phyloP scores from a whole-genome alignment of 2,797 vertebrate species.

The Danio jaintianensis region DNA sequence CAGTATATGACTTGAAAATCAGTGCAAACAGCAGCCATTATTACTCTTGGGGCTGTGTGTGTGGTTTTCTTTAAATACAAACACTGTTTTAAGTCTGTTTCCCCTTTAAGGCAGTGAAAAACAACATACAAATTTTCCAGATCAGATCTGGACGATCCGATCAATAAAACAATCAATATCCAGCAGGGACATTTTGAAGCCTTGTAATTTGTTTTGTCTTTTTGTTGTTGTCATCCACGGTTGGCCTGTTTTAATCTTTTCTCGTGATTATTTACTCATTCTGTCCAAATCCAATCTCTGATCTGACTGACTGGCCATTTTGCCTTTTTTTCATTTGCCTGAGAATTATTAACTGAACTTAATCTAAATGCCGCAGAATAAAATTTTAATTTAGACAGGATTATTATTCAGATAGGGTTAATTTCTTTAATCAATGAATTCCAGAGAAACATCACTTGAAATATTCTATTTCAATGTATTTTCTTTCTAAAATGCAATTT shows the following conservation, averaged over 20 bases:
- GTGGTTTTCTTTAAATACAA: not conserved
- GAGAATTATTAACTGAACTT: slow-evolving; percentile 65
- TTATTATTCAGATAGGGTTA: not conserved
- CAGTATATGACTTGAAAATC: no score
- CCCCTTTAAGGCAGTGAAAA: not conserved
- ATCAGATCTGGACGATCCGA: slow-evolving; percentile 11
- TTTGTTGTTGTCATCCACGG: slow-evolving; percentile 18
- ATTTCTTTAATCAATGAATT: slow-evolving; percentile 26
- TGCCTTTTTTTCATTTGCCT: slow-evolving; percentile 46
- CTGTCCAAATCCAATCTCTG: slow-evolving; percentile 17
- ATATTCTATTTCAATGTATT: not conserved
- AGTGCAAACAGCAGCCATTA: no score
- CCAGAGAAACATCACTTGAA: not conserved
- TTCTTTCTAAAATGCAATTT: not conserved
- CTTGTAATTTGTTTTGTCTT: slow-evolving; percentile 47
- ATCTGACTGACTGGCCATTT: slow-evolving; percentile 36
- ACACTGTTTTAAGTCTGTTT: not conserved
- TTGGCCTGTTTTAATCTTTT: slow-evolving; percentile 41
- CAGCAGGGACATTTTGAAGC: slow-evolving; percentile 7
- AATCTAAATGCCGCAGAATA: slow-evolving; percentile 4
- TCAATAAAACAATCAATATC: slow-evolving; percentile 20
- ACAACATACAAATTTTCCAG: slow-evolving; percentile 13
- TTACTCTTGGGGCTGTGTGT: no score
- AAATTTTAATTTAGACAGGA: slow-evolving; percentile 13
- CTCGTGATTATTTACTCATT: slow-evolving; percentile 46